These are phyloP conservation scores for Vesta saturnalis DNA, from an alignment of 2,888 invertebrate genomes.

Conservation along the genomic window DNA sequence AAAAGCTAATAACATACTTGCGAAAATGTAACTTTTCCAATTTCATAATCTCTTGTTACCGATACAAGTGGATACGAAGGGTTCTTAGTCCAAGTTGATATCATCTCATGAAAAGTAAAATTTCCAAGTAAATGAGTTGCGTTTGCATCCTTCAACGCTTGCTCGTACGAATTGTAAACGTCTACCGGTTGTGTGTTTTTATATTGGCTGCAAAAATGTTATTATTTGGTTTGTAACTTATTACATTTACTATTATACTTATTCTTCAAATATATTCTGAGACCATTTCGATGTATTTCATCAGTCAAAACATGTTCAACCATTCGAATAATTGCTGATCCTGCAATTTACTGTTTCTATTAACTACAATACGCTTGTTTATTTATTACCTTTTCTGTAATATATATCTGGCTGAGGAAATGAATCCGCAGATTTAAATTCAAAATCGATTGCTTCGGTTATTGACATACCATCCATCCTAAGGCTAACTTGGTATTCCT, in stretches of 20 bases:
- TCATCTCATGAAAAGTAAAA: slow-evolving; percentile 6
- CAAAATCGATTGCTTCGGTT: background rate
- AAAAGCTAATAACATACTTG: slow-evolving; percentile 14
- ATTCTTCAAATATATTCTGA: slow-evolving; percentile 12
- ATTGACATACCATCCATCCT: background rate
- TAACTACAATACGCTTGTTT: background rate
- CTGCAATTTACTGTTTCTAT: background rate
- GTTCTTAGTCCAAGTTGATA: slow-evolving; percentile 26
- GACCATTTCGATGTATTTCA: slow-evolving; percentile 12
- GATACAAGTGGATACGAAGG: slow-evolving; percentile 33
- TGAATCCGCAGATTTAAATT: background rate
- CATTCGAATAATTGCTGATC: slow-evolving; percentile 9
- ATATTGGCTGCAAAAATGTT: slow-evolving; percentile 36
- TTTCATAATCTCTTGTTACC: slow-evolving; percentile 24
- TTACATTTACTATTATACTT: background rate
- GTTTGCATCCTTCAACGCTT: slow-evolving; percentile 31
- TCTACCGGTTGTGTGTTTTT: slow-evolving; percentile 48
- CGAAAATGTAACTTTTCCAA: slow-evolving; percentile 16
- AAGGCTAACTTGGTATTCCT: slow-evolving; percentile 46
- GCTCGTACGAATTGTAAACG: slow-evolving; percentile 52
- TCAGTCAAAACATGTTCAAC: slow-evolving; percentile 15
- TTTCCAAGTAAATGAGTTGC: slow-evolving; percentile 10
- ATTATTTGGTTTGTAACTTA: background rate
- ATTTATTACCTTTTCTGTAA: background rate
- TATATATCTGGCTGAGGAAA: background rate